A percentile compares a stretch with the other conserved stretches of the same genome.
Conservation (phyloP, 2,113 vertebrate species). For the Ceyx cyanopectus region DNA sequence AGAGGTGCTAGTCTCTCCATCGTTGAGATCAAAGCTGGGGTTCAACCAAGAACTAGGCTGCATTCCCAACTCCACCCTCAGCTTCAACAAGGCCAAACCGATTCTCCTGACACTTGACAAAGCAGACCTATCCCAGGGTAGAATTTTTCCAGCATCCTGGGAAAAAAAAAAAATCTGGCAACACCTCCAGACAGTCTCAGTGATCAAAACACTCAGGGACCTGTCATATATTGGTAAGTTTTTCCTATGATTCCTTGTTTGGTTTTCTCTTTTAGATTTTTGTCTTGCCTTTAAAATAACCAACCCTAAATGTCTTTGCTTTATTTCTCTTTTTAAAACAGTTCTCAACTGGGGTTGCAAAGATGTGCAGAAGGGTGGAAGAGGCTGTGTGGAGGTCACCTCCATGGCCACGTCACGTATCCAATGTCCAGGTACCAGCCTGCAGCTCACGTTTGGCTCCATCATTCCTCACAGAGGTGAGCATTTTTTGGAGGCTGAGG, state of each 20-base stretch:
- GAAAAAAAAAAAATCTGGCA: slow-evolving; percentile 9
- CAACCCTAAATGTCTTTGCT: not conserved
- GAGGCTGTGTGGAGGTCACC: not conserved
- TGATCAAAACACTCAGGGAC: not conserved
- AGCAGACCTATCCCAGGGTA: not conserved
- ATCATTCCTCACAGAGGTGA: not conserved
- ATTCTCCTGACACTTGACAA: not conserved
- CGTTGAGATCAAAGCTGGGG: not conserved
- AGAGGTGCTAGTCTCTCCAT: not conserved
- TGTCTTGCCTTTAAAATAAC: not conserved
- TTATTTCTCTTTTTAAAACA: not conserved
- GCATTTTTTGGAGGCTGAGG: not conserved
- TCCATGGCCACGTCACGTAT: not conserved
- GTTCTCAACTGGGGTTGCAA: not conserved
- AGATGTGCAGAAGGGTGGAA: not conserved
- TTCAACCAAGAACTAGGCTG: not conserved
- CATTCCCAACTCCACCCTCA: slow-evolving; percentile 24
- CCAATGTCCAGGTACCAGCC: rapidly evolving
- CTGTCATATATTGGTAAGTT: slow-evolving; percentile 7
- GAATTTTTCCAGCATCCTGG: slow-evolving; percentile 1
- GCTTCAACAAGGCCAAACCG: not conserved
- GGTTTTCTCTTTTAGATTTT: slow-evolving; percentile 28
- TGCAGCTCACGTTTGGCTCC: rapidly evolving
- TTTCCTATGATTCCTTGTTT: slow-evolving; percentile 45
- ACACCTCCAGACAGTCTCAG: not conserved